These are phyloP conservation scores for Choloepus didactylus DNA, from an alignment of 2,797 vertebrate genomes.

Conservation along the genomic window DNA sequence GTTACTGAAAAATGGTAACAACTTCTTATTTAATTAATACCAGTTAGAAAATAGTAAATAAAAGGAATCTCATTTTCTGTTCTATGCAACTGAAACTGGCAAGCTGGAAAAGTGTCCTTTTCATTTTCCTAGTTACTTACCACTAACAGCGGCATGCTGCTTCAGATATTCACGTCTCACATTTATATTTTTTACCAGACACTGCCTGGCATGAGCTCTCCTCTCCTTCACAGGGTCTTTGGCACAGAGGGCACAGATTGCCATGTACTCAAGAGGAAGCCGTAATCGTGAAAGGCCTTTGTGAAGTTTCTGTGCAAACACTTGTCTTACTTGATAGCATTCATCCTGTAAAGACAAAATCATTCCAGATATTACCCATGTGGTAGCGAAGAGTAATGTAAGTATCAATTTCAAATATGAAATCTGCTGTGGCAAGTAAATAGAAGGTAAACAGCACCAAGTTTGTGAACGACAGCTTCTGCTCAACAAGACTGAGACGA, in stretches of 20 bases:
- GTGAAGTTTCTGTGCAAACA: slow-evolving; percentile 98
- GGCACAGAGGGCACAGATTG: slow-evolving; percentile 97
- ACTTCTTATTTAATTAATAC: neutral
- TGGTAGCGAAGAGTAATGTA: neutral
- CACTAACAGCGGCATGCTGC: slow-evolving; percentile 97
- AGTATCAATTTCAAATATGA: neutral
- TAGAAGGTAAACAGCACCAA: slow-evolving; percentile 47
- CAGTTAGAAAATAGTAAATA: neutral
- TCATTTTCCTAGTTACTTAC: slow-evolving; percentile 88
- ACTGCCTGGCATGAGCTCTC: slow-evolving; percentile 97
- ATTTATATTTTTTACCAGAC: slow-evolving; percentile 98
- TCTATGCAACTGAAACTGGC: slow-evolving; percentile 13
- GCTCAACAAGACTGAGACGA: neutral
- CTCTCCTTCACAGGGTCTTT: slow-evolving; percentile 98
- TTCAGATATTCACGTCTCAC: slow-evolving; percentile 98
- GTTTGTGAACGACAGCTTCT: neutral
- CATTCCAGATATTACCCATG: slow-evolving; percentile 25
- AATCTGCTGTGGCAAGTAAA: neutral
- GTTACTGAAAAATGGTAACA: neutral
- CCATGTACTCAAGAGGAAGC: slow-evolving; percentile 98
- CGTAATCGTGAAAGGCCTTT: slow-evolving; percentile 96
- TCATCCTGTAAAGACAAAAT: slow-evolving; percentile 91
- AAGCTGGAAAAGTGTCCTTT: neutral
- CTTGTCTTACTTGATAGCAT: slow-evolving; percentile 98
- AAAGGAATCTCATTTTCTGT: neutral